phyloP scores from a whole-genome alignment of 2,113 vertebrate species.

The Cyprinodon brontotheroides region DNA sequence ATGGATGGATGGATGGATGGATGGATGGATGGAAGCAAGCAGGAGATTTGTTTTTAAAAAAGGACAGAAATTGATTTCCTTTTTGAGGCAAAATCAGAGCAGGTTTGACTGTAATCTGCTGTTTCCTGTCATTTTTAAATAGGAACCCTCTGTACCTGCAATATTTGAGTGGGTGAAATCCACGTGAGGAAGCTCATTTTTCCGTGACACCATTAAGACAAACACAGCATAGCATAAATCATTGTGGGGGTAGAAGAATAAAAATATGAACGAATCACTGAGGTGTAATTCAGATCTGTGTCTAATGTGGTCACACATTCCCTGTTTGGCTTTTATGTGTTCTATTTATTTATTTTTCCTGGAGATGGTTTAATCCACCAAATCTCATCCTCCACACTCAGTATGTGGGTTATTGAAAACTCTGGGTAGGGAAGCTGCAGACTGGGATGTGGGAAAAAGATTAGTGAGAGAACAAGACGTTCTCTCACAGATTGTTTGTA shows the following conservation, averaged over 20 bases:
- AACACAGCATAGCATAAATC: slow-evolving; percentile 4
- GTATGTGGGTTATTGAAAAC: slow-evolving; percentile 70
- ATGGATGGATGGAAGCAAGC: neutral
- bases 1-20: neutral
- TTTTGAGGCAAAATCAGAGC: slow-evolving; percentile 1
- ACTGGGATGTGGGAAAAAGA: slow-evolving; percentile 61
- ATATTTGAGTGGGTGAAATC: slow-evolving; percentile 35
- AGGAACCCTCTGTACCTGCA: slow-evolving; percentile 29
- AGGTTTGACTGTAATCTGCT: slow-evolving; percentile 21
- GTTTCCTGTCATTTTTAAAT: slow-evolving; percentile 17
- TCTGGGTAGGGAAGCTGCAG: slow-evolving; percentile 49
- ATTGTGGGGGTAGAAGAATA: slow-evolving; percentile 27
- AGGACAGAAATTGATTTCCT: slow-evolving; percentile 15
- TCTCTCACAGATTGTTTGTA: slow-evolving; percentile 46
- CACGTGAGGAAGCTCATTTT: slow-evolving; percentile 21
- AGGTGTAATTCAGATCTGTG: slow-evolving; percentile 37
- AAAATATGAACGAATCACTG: slow-evolving; percentile 22
- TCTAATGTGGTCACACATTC: slow-evolving; percentile 18
- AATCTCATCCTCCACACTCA: slow-evolving; percentile 78
- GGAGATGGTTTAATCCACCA: slow-evolving; percentile 60
- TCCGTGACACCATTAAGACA: slow-evolving; percentile 21
- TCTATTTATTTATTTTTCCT: slow-evolving; percentile 43
- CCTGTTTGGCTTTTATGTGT: slow-evolving; percentile 49
- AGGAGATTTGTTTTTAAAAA: slow-evolving; percentile 35
- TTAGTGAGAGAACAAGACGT: slow-evolving; percentile 59